phyloP scores from a whole-genome alignment of 2,113 vertebrate genomes.

The Rhinichthys klamathensis region DNA sequence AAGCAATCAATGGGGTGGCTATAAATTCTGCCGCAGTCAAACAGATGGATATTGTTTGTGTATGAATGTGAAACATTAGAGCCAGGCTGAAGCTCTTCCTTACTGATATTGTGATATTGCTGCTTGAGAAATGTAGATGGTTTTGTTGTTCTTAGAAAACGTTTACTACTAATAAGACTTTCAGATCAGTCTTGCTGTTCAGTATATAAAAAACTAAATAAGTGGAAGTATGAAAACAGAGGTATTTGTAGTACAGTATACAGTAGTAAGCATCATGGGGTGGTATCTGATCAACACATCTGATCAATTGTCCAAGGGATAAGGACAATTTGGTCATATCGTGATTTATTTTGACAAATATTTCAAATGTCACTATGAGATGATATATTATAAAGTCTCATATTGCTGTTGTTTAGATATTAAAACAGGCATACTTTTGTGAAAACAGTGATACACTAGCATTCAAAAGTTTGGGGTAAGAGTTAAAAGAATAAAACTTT shows the following conservation, averaged over 20 bases:
- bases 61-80: slow-evolving; percentile 60
- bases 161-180: neutral
- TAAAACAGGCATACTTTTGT: too few species aligned
- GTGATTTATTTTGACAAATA: neutral
- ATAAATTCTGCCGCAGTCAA: slow-evolving; percentile 62
- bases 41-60: slow-evolving; percentile 60
- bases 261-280: neutral
- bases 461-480: too few species aligned
- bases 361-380: neutral
- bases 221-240: neutral
- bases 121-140: slow-evolving; percentile 61
- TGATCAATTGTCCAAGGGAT: too few species aligned
- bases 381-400: neutral
- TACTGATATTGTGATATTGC: slow-evolving; percentile 15
- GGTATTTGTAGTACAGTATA: neutral
- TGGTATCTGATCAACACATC: neutral
- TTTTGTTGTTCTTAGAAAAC: slow-evolving; percentile 43
- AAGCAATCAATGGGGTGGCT: slow-evolving; percentile 62
- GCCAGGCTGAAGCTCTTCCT: slow-evolving; percentile 34
- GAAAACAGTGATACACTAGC: too few species aligned
- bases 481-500: too few species aligned
- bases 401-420: neutral
- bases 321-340: too few species aligned
- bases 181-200: neutral
- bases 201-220: neutral